phyloP scores from a whole-genome alignment of 53 echinoderm and acorn worm species.

The Henricia sp. region DNA sequence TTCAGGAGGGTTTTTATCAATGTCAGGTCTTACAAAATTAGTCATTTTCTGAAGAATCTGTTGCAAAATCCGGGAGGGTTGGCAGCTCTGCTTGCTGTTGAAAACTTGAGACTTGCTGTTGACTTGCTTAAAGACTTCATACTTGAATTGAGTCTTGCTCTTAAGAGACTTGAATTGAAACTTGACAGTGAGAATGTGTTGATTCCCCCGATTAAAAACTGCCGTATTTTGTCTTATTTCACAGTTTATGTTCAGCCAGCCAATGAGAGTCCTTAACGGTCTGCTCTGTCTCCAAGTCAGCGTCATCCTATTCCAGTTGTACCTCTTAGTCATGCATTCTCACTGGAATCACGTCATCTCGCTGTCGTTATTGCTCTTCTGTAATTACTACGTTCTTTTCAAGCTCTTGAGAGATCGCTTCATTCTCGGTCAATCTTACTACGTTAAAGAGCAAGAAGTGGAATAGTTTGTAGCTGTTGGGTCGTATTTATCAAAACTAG shows the following conservation, averaged over 20 bases:
- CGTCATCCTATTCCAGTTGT: slow-evolving; percentile 90
- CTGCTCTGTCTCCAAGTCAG: slow-evolving; percentile 83
- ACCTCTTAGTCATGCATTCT: slow-evolving; percentile 87
- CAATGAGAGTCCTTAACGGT: slow-evolving; percentile 89
- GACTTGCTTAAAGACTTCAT: too few species aligned
- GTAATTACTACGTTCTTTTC: slow-evolving; percentile 97
- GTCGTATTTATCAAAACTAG: background rate
- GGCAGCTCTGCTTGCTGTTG: too few species aligned
- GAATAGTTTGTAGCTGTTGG: background rate
- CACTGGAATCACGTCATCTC: slow-evolving; percentile 99
- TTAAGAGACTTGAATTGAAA: too few species aligned
- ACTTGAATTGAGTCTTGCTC: background rate
- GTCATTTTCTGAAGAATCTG: too few species aligned
- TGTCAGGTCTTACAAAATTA: too few species aligned
- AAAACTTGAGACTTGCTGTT: background rate
- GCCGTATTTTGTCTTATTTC: background rate
- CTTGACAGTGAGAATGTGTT: too few species aligned
- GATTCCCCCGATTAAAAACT: too few species aligned
- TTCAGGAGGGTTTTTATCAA: too few species aligned
- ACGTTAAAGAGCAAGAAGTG: slow-evolving; percentile 58
- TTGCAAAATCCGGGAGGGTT: too few species aligned
- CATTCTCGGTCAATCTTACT: slow-evolving; percentile 83
- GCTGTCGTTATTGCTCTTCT: slow-evolving; percentile 94
- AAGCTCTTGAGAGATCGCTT: slow-evolving; percentile 93
- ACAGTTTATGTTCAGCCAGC: slow-evolving; percentile 97